Evolutionary conservation across 1,140 invertebrate species (phyloP), one percentile per base, ranked within the genome.

Genomic region (Ylistrum balloti): DNA sequence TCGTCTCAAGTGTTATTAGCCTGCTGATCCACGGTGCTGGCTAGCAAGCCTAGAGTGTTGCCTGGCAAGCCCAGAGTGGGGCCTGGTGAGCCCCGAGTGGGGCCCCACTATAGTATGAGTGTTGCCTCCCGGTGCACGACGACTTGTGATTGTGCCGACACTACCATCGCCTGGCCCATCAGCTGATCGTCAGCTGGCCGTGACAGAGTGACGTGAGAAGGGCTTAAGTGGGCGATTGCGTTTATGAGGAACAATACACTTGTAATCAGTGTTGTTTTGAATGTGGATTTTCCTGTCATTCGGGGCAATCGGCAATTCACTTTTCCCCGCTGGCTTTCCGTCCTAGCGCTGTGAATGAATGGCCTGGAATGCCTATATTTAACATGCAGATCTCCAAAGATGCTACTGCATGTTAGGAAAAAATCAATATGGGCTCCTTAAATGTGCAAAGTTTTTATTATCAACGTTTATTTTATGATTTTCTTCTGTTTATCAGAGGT

Each of bases 191-290:
- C 86, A 87, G 86, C 86, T 87, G 86, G 33, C 35, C 86, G 86
- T 35, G 86, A 34, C 35, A 35, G 86, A 87, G 86, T 35, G 86
- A 35, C 33, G 33, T 87, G 86, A 87, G 35, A 38, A 35, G 33
- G 86, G 33, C 86, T 87, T 34, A 87, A 87, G 86, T 87, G 86
- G 35, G 35, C 86, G 35, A 87, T 87, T 38, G 86, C 35, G 35
- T 35, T 87, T 87, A 87, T 87, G 33, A 34, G 86, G 86, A 87
- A 87, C 86, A 87, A 87, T 87, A 87, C 86, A 35, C 86, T 87
- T 38, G 35, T 34, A 35, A 87, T 35, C 35, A 34, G 35, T 35
- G 86, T 38, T 87, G 33, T 87, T 87, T 87, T 35, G 35, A 38
- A 87, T 38, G 33, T 35, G 33, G 35, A 35, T 87, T 87, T 87